Base-by-base conservation (phyloP, 2,797 vertebrate species). In the Microctenopoma lineatum region DNA sequence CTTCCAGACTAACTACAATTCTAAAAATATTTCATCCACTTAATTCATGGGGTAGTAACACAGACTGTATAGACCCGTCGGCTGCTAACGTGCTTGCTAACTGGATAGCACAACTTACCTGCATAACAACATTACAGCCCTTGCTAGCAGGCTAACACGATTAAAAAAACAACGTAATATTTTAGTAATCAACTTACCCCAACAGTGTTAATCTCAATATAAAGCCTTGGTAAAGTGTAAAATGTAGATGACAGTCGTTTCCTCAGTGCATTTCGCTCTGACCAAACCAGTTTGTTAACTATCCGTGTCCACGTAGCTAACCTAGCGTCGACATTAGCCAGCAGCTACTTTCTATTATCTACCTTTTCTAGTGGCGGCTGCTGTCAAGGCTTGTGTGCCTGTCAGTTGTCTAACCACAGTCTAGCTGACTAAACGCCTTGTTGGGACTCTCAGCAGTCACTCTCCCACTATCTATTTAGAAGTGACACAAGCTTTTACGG, bases 261-360 rank as follows among this genome's bases (percentile, higher is more conserved):
- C 55, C 61, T 61, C 14, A 29, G 7, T 53, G 69, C 73, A 45
- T 75, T 74, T 63, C 32, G 29, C 47, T 48, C 45, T 13, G 16
- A 68, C 12, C 27, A 50, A 66, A 77, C 70, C 63, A 46, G 63
- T 81, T 59, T 21, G 61, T 87, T 82, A 87, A 89, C 86, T 86
- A 73, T 71, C 80, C 81, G 76, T 76, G 86, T 89, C 89, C 90
- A 91, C 90, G 91, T 89, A 86, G 87, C 89, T 90, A 82, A 63
- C 84, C 87, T 89, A 89, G 71, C 79, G 66, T 84, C 84, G 84
- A 79, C 82, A 70, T 80, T 81, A 83, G 88, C 89, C 81, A 79
- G 44, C 62, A 83, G 84, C 86, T 83, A 77, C 78, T 77, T 66
- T 83, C 79, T 81, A 55, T 75, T 66, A 69, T 79, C 79, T 83